Evolutionary conservation across 2,888 invertebrate species (phyloP).

Genomic region (Polydrusus tereticollis): DNA sequence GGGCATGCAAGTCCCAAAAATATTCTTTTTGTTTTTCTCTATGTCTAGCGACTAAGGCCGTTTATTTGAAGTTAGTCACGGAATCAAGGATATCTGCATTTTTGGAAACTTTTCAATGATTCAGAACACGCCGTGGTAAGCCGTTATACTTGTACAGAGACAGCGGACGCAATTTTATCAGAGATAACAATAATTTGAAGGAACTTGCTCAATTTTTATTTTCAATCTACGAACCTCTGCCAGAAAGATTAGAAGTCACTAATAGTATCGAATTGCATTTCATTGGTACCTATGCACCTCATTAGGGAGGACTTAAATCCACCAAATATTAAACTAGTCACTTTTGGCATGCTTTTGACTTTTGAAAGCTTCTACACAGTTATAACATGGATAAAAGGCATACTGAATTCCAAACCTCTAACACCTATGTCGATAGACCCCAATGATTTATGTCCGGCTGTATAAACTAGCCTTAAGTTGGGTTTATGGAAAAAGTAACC

Average conservation of each 20-base stretch:
- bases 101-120: neutral
- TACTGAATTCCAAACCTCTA: conserved; percentile 1
- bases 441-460: too few species aligned
- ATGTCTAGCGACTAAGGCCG: neutral
- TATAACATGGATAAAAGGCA: neutral
- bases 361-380: neutral
- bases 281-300: neutral
- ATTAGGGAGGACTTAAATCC: neutral
- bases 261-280: neutral
- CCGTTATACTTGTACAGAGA: neutral
- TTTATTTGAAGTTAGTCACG: neutral
- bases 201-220: neutral
- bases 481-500: too few species aligned
- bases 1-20: neutral
- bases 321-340: neutral
- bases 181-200: neutral
- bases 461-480: too few species aligned
- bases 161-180: neutral
- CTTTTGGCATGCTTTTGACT: neutral
- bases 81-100: neutral
- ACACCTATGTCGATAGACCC: neutral
- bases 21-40: neutral
- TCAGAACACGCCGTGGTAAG: neutral
- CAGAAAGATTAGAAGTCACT: neutral
- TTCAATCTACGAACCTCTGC: neutral